Base-by-base conservation (phyloP, 2,888 invertebrate genomes). In the Himalopsyche kuldschensis region DNA sequence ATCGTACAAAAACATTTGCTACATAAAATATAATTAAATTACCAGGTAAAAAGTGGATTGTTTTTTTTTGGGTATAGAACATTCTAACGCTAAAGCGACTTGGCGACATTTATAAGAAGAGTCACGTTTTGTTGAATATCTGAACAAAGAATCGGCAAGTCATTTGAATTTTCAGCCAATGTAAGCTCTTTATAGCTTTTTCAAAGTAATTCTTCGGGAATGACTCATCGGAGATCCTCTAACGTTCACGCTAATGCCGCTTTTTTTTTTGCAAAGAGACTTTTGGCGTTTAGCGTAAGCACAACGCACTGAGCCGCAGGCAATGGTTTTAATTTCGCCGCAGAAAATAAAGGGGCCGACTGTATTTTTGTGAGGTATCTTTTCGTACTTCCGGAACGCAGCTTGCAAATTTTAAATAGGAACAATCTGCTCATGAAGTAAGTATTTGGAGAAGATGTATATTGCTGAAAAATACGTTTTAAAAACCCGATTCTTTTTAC, bases 71-170 rank as follows among this genome's bases (percentile, higher is more conserved):
- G 55, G 20, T 55, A 8, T 55, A n/a, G 24, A 55, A 15, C 20
- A 55, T 20, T 55, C 3, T 15, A 6, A 20, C 4, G 20, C 55
- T 20, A 8, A 55, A 10, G 55, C 15, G 55, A 55, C 24, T 3
- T 6, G 20, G 24, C 55, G 55, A 55, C 55, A 55, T 55, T 55
- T 55, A 5, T 55, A 55, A 55, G 55, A 55, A 2, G 20, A 80
- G 80, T 80, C 80, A 80, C 80, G 80, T 80, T 80, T 75, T 69
- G 69, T 80, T 69, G 47, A 75, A 80, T 80, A 80, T 69, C 32
- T 32, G 69, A 80, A 79, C 79, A 79, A 41, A 80, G 80, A 69
- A 55, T 55, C 55, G 55, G 55, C 55, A 55, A 55, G 55, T 55
- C 55, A 55, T 55, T 55, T 55, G 55, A 55, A 55, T 55, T 55